Evolutionary conservation across 2,888 invertebrate species (phyloP), one percentile per base, ranked within the genome.

Genomic region (Drosophila mimetica): DNA sequence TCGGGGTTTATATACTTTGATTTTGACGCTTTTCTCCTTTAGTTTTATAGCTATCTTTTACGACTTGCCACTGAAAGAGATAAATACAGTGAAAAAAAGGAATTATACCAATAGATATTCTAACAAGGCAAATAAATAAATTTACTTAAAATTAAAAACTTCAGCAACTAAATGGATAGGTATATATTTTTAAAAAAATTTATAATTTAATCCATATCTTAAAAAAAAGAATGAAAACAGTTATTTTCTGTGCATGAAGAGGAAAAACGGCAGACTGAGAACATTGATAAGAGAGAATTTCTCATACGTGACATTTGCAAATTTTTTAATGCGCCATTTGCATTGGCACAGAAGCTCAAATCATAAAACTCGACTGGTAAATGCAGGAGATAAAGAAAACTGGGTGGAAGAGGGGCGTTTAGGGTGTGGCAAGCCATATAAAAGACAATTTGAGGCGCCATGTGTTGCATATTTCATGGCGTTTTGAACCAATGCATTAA

Each of bases 381-480:
- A 61, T 74, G 67, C 44, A 65, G 48, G 11, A 14, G 39, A 44
- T 13, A 50, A 54, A 59, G 39, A 37, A 28, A 22, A 30, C 36
- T 13, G 13, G 41, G 20, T 6, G 55, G 37, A 32, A 22, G 16
- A 25, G 47, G 18, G 53, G 36, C 22, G 34, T 32, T 8, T 20
- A 36, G 34, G 67, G 67, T 37, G 54, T 44, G 58, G 46, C 48
- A 11, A 8, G 4, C 22, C 70, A 46, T 75, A 83, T 86, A 78
- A 82, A 86, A 70, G 78, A 80, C 86, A 74, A 76, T 80, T 86
- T 76, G 59, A 66, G 84, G 86, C 81, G 67, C 78, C 82, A 76
- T 84, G 82, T 82, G 85, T 80, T 82, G 82, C 82, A 82, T 82
- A 82, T 86, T 82, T 86, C 87, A 82, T 84, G 85, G 85, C 74